Evolutionary conservation across 2,797 vertebrate species (phyloP).

Genomic region (Potorous gilbertii): DNA sequence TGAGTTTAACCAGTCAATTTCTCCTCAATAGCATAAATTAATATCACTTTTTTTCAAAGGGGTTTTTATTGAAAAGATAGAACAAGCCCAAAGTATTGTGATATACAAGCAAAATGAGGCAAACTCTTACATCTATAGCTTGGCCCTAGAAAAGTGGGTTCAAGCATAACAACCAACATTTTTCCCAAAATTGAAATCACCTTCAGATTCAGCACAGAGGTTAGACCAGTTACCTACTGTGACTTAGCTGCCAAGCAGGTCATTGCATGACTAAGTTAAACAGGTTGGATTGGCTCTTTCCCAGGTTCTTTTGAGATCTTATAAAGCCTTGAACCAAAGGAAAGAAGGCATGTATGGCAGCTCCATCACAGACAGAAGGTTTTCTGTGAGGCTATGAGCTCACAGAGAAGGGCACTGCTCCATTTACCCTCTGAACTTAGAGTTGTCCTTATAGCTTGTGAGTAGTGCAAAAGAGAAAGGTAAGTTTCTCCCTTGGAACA

Average conservation of each 20-base stretch:
- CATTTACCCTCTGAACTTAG: neutral
- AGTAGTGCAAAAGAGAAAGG: neutral
- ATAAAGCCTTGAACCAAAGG: too few relatives aligned
- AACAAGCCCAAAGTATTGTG: neutral
- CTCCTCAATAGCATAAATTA: neutral
- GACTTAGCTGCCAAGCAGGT: too few relatives aligned
- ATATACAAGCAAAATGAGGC: neutral
- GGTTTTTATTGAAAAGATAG: neutral
- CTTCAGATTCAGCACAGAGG: too few relatives aligned
- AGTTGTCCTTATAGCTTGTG: neutral
- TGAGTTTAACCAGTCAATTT: neutral
- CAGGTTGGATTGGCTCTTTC: too few relatives aligned
- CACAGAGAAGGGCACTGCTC: too few relatives aligned
- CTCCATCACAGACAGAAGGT: neutral
- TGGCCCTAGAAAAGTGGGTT: neutral
- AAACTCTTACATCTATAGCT: neutral
- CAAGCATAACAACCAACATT: neutral
- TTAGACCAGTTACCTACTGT: too few relatives aligned
- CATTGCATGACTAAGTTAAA: too few relatives aligned
- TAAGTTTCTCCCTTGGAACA: neutral
- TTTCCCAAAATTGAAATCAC: too few relatives aligned
- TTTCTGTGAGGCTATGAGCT: too few relatives aligned
- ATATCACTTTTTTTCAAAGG: neutral
- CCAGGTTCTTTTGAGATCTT: too few relatives aligned
- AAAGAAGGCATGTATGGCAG: neutral